These are phyloP conservation scores for Melipona beecheii DNA, from an alignment of 2,888 invertebrate species.

Conservation along the genomic window DNA sequence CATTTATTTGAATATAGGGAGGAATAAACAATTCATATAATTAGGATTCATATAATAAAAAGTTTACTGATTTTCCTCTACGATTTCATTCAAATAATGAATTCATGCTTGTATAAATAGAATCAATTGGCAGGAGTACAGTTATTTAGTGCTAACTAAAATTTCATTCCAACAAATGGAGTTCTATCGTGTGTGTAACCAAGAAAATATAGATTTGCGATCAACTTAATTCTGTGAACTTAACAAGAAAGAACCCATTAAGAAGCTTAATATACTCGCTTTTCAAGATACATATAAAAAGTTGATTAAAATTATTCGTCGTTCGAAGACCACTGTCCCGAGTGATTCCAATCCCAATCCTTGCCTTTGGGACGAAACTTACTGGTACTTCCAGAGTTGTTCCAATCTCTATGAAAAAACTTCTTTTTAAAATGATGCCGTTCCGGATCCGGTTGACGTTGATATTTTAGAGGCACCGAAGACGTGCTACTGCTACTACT, in stretches of 20 bases:
- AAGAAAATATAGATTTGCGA: conserved; percentile 16
- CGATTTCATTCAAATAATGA: not conserved
- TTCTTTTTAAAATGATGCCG: conserved; percentile 92
- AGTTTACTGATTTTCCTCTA: not conserved
- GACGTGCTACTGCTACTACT: conserved; percentile 55
- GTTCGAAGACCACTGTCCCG: conserved; percentile 82
- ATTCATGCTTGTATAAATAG: not conserved
- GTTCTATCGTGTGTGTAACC: conserved; percentile 10
- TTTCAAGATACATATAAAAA: conserved; percentile 38
- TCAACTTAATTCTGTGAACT: conserved; percentile 31
- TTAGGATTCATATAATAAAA: no score
- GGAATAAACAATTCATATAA: not conserved
- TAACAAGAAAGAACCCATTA: conserved; percentile 32
- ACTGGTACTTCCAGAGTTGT: conserved; percentile 83
- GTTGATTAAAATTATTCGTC: conserved; percentile 81
- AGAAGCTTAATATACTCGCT: conserved; percentile 26
- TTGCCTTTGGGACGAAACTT: conserved; percentile 90
- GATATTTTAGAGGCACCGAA: conserved; percentile 75
- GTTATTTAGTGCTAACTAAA: not conserved
- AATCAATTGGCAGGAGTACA: not conserved
- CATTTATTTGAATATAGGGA: not conserved
- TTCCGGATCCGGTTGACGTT: conserved; percentile 85
- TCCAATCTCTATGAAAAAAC: conserved; percentile 89
- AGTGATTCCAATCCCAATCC: conserved; percentile 89
- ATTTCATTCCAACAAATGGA: not conserved